These are phyloP conservation scores for Drosophila parabipectinata DNA, from an alignment of 1,140 invertebrate genomes.

Conservation along the genomic window DNA sequence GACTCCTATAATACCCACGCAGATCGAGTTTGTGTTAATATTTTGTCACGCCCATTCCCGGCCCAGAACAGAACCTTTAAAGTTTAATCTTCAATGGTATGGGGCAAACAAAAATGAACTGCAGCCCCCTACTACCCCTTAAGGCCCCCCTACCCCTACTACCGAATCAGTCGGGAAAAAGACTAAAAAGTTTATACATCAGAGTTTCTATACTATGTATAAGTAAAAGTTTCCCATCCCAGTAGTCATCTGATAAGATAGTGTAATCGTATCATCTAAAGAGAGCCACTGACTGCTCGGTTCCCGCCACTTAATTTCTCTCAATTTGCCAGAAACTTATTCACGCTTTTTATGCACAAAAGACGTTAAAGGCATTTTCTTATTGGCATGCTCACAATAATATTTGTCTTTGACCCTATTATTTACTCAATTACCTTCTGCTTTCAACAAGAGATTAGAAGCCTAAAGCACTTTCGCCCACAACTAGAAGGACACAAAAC, in stretches of 20 bases:
- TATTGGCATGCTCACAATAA: constrained; percentile 66
- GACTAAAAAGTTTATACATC: too few species aligned
- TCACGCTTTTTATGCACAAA: constrained; percentile 77
- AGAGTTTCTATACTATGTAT: too few species aligned
- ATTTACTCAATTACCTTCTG: constrained; percentile 81
- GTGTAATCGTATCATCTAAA: background rate
- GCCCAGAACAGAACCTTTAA: too few species aligned
- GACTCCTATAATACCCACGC: too few species aligned
- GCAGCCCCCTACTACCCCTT: too few species aligned
- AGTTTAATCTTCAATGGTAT: too few species aligned
- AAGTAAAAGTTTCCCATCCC: too few species aligned
- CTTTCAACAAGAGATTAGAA: constrained; percentile 47
- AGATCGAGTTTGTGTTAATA: too few species aligned
- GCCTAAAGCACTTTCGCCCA: constrained; percentile 26
- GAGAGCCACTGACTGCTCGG: constrained; percentile 63
- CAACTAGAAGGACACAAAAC: background rate
- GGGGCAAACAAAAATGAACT: too few species aligned
- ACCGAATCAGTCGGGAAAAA: too few species aligned
- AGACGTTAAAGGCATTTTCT: constrained; percentile 63
- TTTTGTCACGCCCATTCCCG: too few species aligned
- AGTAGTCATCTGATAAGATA: background rate
- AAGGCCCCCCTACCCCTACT: too few species aligned
- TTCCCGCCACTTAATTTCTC: constrained; percentile 66
- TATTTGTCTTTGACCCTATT: constrained; percentile 81
- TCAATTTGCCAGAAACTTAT: constrained; percentile 71